Evolutionary conservation across 2,888 invertebrate genomes (phyloP).

Genomic region (Gerris lacustris): DNA sequence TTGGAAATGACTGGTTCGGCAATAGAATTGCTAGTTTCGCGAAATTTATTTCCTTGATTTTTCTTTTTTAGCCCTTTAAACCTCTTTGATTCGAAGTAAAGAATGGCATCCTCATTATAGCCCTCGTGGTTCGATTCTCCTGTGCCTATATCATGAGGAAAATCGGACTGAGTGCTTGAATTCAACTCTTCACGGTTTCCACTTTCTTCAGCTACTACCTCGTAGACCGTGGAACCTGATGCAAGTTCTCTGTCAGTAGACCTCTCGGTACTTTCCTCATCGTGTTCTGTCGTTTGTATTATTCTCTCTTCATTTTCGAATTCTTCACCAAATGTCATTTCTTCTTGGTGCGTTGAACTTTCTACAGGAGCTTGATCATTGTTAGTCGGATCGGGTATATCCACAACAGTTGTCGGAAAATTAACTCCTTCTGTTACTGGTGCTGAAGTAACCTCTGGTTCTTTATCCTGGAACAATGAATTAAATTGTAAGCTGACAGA

Average conservation of each 20-base stretch:
- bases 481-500: neutral
- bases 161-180: neutral
- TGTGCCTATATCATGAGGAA: slow-evolving; percentile 22
- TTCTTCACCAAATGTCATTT: neutral
- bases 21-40: neutral
- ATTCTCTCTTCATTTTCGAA: neutral
- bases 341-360: neutral
- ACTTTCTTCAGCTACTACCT: neutral
- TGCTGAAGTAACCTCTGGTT: neutral
- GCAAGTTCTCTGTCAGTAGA: neutral
- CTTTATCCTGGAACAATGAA: neutral
- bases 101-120: slow-evolving; percentile 15
- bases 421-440: neutral
- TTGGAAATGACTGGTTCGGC: slow-evolving; percentile 4
- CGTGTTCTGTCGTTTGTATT: neutral
- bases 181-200: neutral
- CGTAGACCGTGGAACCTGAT: neutral
- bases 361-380: neutral
- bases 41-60: neutral
- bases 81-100: slow-evolving; percentile 22
- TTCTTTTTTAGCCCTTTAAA: slow-evolving; percentile 15
- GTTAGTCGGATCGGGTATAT: neutral
- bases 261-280: neutral
- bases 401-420: neutral
- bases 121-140: slow-evolving; percentile 20